A percentile compares a stretch with the other conserved stretches of the same genome.
phyloP scores from a whole-genome alignment of 2,797 vertebrate genomes.

The Oreochromis mossambicus region DNA sequence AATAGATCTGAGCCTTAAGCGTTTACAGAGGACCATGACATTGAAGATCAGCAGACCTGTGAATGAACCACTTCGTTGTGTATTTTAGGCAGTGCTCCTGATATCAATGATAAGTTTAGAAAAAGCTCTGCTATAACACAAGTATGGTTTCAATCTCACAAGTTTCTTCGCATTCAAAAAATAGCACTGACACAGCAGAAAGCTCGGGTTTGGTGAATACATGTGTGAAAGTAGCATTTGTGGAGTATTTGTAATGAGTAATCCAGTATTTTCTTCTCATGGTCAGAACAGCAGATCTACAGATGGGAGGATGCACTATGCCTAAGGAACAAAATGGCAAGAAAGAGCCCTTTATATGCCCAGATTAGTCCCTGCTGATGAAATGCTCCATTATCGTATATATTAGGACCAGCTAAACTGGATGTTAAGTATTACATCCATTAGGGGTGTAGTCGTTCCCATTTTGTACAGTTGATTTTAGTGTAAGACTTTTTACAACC shows the following conservation, averaged over 20 bases:
- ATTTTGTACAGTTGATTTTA: not conserved
- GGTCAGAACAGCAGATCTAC: constrained; percentile 40
- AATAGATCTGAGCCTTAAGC: constrained; percentile 32
- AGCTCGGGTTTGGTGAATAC: not conserved
- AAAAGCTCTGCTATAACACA: not conserved
- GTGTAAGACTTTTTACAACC: not conserved
- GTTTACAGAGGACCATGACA: not conserved
- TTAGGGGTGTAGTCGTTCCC: not conserved
- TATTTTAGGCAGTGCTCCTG: constrained; percentile 6
- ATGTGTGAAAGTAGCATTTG: constrained; percentile 19
- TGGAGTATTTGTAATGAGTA: constrained; percentile 21
- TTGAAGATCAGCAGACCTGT: constrained; percentile 40
- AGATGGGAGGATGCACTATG: constrained; percentile 36
- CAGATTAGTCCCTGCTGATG: not conserved
- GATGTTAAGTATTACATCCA: not conserved
- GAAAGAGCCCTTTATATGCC: constrained; percentile 34
- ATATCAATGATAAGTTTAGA: not conserved
- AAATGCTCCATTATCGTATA: not conserved
- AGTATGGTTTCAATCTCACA: not conserved
- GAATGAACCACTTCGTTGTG: constrained; percentile 18
- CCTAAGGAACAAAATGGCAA: constrained; percentile 7
- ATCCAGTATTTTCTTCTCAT: constrained; percentile 7
- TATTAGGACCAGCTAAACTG: not conserved
- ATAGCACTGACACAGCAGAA: constrained; percentile 16
- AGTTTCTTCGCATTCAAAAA: constrained; percentile 4